Percentiles rank a stretch among this genome's conserved stretches.
phyloP scores from a whole-genome alignment of 2,113 vertebrate genomes.

The Mola mola region DNA sequence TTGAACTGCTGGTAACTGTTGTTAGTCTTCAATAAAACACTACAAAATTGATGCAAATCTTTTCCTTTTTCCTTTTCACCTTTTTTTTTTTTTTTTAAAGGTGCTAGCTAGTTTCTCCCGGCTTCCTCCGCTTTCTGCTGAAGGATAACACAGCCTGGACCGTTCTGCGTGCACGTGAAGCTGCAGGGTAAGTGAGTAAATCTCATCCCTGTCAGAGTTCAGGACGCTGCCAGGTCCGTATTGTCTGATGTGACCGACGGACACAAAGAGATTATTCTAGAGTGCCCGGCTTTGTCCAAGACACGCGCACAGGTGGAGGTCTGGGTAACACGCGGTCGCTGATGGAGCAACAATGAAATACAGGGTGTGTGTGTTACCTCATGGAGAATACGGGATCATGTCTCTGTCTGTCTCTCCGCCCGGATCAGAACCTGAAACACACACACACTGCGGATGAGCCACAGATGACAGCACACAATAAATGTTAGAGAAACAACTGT shows the following conservation, averaged over 20 bases:
- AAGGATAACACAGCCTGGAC: not conserved
- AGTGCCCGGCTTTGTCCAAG: constrained; percentile 45
- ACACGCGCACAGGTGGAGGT: constrained; percentile 13
- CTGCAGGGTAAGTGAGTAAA: too few relatives aligned
- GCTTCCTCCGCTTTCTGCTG: constrained; percentile 17
- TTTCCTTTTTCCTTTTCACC: too few relatives aligned
- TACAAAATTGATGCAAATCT: too few relatives aligned
- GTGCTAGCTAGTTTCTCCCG: too few relatives aligned
- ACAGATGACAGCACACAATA: too few relatives aligned
- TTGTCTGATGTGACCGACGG: constrained; percentile 20
- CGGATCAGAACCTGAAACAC: constrained; percentile 44
- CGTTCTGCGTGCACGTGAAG: not conserved
- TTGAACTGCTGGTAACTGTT: too few relatives aligned
- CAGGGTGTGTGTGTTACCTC: constrained; percentile 45
- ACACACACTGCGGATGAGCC: not conserved
- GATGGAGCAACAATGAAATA: not conserved
- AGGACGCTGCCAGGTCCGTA: not conserved
- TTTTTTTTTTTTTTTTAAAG: too few relatives aligned
- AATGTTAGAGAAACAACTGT: not conserved
- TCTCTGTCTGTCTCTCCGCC: constrained; percentile 25
- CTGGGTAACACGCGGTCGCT: constrained; percentile 38
- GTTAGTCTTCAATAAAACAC: too few relatives aligned
- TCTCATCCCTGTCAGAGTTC: too few relatives aligned
- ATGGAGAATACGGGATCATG: constrained; percentile 54
- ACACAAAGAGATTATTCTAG: constrained; percentile 66